phyloP scores from a whole-genome alignment of 2,113 vertebrate species.

The Probosciger aterrimus region DNA sequence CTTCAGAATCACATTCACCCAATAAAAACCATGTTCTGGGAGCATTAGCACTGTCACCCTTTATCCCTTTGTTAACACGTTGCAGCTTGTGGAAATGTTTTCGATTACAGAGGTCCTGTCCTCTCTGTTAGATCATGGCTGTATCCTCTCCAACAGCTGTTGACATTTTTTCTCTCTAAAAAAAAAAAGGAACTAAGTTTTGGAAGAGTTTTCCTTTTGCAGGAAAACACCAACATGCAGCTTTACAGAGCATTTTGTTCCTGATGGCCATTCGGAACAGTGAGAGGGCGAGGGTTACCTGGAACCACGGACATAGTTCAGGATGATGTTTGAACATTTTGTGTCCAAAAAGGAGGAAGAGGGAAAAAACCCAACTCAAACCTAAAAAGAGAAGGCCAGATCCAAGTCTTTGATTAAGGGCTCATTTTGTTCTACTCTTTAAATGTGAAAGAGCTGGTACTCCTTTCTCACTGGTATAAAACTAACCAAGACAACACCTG shows the following conservation, averaged over 20 bases:
- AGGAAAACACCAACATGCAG: neutral
- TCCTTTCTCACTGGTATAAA: neutral
- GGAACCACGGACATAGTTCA: neutral
- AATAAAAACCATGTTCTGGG: constrained; percentile 44
- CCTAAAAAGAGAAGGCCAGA: neutral
- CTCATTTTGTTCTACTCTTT: neutral
- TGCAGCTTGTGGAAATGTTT: constrained; percentile 62
- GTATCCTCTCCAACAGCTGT: constrained; percentile 49
- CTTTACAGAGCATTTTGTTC: neutral
- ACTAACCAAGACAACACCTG: neutral
- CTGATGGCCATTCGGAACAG: neutral
- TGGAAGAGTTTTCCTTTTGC: neutral
- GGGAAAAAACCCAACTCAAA: neutral
- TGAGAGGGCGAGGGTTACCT: neutral
- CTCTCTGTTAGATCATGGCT: constrained; percentile 46
- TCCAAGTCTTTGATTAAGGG: neutral
- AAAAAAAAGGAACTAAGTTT: neutral
- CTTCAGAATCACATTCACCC: constrained; percentile 3
- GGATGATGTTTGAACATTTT: neutral
- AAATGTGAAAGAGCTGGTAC: neutral
- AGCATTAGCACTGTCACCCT: constrained; percentile 38
- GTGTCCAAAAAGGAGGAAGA: neutral
- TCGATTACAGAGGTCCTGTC: constrained; percentile 46
- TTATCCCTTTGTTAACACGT: constrained; percentile 37
- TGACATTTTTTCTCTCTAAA: neutral